Percentiles rank a stretch among this genome's conserved stretches.
Conservation (phyloP, 1,140 invertebrate species). For the Drosophila nasuta region DNA sequence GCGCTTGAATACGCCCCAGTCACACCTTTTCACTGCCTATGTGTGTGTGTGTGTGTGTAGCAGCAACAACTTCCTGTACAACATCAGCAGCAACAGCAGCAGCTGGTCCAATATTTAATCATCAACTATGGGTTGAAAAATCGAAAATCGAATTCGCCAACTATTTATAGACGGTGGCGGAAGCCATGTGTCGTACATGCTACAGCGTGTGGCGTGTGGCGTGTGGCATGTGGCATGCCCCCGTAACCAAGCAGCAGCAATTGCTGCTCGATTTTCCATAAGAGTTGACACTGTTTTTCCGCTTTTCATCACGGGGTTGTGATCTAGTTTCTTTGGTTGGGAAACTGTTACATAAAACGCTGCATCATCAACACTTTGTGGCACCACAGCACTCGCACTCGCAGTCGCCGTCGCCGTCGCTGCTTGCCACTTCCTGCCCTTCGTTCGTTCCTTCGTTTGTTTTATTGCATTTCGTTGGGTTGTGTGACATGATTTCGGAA, state of each 20-base stretch:
- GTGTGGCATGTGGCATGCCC: neutral
- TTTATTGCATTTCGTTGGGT: conserved; percentile 27
- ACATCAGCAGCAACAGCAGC: conserved; percentile 3
- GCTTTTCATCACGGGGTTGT: conserved; percentile 1
- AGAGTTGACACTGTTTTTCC: conserved; percentile 23
- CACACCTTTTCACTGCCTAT: conserved; percentile 34
- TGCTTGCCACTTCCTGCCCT: conserved; percentile 57
- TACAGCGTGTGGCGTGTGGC: conserved; percentile 5
- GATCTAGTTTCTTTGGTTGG: no score
- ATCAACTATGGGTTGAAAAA: conserved; percentile 16
- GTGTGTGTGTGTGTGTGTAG: no score
- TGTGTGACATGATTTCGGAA: conserved; percentile 77
- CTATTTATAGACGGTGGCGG: conserved; percentile 50
- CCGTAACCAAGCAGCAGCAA: neutral
- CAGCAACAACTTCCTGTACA: conserved; percentile 59
- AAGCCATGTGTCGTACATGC: conserved; percentile 5
- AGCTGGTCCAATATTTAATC: conserved; percentile 72
- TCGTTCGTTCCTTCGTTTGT: conserved; percentile 28
- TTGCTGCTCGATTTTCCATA: conserved; percentile 16
- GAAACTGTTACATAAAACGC: conserved; percentile 30
- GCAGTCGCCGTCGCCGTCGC: neutral
- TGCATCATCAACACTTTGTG: neutral
- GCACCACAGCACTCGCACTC: neutral
- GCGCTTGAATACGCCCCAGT: conserved; percentile 56
- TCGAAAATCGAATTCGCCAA: conserved; percentile 27